These are phyloP conservation scores for Poecilia picta DNA, from an alignment of 2,797 vertebrate species.

Conservation along the genomic window DNA sequence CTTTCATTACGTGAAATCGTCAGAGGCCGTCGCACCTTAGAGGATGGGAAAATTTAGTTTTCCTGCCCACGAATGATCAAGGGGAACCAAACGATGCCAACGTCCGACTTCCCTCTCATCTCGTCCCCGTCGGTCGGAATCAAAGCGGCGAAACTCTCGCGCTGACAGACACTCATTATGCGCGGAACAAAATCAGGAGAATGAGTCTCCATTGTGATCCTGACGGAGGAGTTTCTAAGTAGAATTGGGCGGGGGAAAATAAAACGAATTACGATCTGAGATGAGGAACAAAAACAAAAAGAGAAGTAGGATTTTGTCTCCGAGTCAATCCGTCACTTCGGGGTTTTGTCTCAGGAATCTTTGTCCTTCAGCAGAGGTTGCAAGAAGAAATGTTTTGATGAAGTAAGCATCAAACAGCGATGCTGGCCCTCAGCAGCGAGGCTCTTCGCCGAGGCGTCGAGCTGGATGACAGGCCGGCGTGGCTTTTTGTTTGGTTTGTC, in stretches of 20 bases:
- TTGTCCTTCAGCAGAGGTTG: slow-evolving; percentile 29
- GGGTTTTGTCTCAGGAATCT: slow-evolving; percentile 15
- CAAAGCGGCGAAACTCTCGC: slow-evolving; percentile 50
- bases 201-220: background rate
- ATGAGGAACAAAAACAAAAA: slow-evolving; percentile 9
- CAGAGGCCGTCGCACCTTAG: slow-evolving; percentile 16
- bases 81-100: slow-evolving; percentile 42
- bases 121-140: slow-evolving; percentile 41
- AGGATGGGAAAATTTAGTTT: slow-evolving; percentile 28
- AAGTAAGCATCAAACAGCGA: slow-evolving; percentile 50
- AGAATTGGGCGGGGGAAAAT: background rate
- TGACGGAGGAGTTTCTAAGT: slow-evolving; percentile 10
- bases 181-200: slow-evolving; percentile 34
- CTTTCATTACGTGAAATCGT: slow-evolving; percentile 28
- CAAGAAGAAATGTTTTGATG: slow-evolving; percentile 45
- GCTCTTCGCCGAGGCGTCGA: slow-evolving; percentile 44
- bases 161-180: slow-evolving; percentile 43
- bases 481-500: slow-evolving; percentile 67
- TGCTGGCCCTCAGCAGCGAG: slow-evolving; percentile 39
- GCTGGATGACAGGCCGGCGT: slow-evolving; percentile 27
- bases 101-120: slow-evolving; percentile 52
- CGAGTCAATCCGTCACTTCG: background rate
- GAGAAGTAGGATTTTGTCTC: background rate
- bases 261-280: slow-evolving; percentile 14
- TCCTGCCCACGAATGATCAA: slow-evolving; percentile 45